phyloP scores from a whole-genome alignment of 2,888 invertebrate genomes.

The Fragum sueziense region DNA sequence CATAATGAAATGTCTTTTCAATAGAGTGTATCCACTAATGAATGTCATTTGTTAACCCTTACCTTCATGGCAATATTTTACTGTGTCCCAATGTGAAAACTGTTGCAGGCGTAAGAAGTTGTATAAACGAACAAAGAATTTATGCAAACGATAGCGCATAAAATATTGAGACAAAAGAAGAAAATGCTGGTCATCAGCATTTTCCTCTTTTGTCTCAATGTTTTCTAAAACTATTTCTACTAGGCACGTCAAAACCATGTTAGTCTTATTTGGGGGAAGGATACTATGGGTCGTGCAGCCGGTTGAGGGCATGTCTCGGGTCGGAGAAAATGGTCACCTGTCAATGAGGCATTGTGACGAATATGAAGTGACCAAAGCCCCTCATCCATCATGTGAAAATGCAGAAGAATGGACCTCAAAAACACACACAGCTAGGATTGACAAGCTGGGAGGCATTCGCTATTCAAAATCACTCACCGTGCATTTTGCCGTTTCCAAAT shows the following conservation, averaged over 20 bases:
- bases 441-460: conserved; percentile 8
- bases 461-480: conserved; percentile 14
- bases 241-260: too few species aligned
- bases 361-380: conserved; percentile 14
- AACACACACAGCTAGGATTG: conserved; percentile 12
- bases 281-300: not conserved
- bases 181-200: too few species aligned
- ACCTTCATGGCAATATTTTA: too few species aligned
- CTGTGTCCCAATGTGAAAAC: too few species aligned
- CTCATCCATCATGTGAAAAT: conserved; percentile 20
- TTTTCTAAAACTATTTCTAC: too few species aligned
- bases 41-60: conserved; percentile 14
- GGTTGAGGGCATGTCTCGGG: conserved; percentile 14
- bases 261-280: too few species aligned
- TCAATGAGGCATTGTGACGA: conserved; percentile 19
- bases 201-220: too few species aligned
- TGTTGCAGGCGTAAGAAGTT: too few species aligned
- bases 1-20: conserved; percentile 18
- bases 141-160: too few species aligned
- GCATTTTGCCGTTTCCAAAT: conserved; percentile 10
- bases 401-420: conserved; percentile 12
- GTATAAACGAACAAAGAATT: too few species aligned
- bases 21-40: conserved; percentile 11
- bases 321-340: conserved; percentile 20
- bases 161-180: too few species aligned